Base-by-base conservation (phyloP, 2,113 vertebrate genomes). In the Cisticola juncidis region DNA sequence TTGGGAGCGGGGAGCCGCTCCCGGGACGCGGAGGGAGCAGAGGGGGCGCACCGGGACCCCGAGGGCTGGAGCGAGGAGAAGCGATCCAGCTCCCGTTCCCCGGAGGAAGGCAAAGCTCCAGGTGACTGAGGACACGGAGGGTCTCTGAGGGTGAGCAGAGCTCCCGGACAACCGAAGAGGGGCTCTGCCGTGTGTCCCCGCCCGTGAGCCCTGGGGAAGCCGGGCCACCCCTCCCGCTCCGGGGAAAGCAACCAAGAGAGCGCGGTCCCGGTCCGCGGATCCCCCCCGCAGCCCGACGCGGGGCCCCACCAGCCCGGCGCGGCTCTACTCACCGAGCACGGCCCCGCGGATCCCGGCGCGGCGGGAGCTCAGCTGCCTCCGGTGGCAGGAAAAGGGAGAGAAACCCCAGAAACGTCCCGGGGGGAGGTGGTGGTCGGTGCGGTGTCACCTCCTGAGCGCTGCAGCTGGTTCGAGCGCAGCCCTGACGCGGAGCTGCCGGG, bases 401-500 rank as follows among this genome's bases (percentile, higher is more conserved):
- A 57, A 35, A n/a, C 54, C 73, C 78, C 29, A 33, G 50, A 42
- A 84, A 42, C 21, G 54, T 77, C 81, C 86, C 36, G 74, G 81
- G 56, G 50, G 71, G 61, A 82, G 87, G 70, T 26, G 78, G 70
- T 25, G 70, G 11, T 76, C 21, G 14, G 28, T 50, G 72, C 50
- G 23, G 62, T 71, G 87, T 74, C 81, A 88, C 72, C 72, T 77
- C 68, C 57, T 6, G 81, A 86, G 84, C 57, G 13, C 74, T 50
- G 65, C 70, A 85, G 77, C 80, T 42, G n/a, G 66, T 60, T 78
- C 79, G 90, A 91, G 90, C 60, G 69, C 93, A 90, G 69, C 69
- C 94, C 78, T 89, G 82, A 84, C 88, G 92, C 92, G 83, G 82
- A 82, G 90, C 82, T 51, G 82, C 38, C 35, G 71, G 95, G 96